Percentiles rank a stretch among this genome's conserved stretches.
Evolutionary conservation across 1,140 invertebrate genomes (phyloP).

Genomic region (Drosophila melanica): DNA sequence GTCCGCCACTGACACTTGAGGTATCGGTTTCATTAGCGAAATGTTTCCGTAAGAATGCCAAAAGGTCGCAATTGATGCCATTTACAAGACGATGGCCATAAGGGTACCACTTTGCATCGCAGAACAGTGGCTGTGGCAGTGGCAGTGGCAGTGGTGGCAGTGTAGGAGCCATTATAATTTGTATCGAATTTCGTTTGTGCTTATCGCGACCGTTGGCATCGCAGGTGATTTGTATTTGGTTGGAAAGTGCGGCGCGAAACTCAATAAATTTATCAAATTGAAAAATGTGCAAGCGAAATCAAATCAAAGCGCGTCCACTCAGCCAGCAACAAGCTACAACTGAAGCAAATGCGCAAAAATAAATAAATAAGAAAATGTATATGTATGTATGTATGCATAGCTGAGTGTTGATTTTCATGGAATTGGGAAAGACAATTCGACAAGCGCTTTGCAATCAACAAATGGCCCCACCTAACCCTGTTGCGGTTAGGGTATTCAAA

Average conservation of each 20-base stretch:
- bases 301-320: conserved; percentile 59
- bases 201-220: conserved; percentile 55
- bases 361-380: conserved; percentile 34
- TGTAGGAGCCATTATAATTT: conserved; percentile 57
- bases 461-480: conserved; percentile 47
- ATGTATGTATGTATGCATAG: neutral
- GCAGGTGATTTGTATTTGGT: conserved; percentile 61
- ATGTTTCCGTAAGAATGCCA: conserved; percentile 79
- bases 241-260: conserved; percentile 30
- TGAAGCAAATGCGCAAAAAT: conserved; percentile 21
- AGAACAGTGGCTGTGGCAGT: conserved; percentile 32
- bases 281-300: conserved; percentile 76
- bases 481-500: conserved; percentile 52
- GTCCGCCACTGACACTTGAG: conserved; percentile 69
- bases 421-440: conserved; percentile 70
- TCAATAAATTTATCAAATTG: conserved; percentile 79
- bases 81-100: conserved; percentile 68
- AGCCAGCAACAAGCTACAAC: conserved; percentile 6
- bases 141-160: conserved; percentile 18
- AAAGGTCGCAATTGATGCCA: conserved; percentile 81
- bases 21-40: conserved; percentile 82
- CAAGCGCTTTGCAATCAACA: conserved; percentile 71
- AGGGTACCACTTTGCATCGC: conserved; percentile 23
- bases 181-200: conserved; percentile 67
- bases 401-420: conserved; percentile 66